Percentiles rank a stretch among this genome's conserved stretches.
Evolutionary conservation across 2,797 vertebrate species (phyloP).

Genomic region (Chaetodon trifasciatus): DNA sequence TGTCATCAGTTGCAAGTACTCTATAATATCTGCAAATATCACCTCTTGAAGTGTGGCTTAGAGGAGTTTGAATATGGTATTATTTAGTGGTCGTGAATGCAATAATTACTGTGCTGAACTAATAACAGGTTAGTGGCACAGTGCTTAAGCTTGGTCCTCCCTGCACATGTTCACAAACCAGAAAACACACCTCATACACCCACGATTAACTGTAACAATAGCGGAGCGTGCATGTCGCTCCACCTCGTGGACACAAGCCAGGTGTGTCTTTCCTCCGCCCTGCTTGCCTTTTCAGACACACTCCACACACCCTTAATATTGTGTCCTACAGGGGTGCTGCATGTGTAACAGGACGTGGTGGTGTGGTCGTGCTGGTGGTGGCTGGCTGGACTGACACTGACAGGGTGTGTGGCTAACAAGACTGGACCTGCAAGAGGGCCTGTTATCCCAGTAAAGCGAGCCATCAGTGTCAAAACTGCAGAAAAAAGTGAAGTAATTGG

Average conservation of each 20-base stretch:
- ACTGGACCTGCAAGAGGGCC: conserved; percentile 46
- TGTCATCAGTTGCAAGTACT: conserved; percentile 49
- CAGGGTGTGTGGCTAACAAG: conserved; percentile 62
- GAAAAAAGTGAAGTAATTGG: conserved; percentile 13
- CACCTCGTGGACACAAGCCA: conserved; percentile 45
- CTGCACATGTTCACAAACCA: conserved; percentile 67
- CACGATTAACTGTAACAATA: conserved; percentile 59
- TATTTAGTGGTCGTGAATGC: conserved; percentile 66
- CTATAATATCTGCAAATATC: conserved; percentile 61
- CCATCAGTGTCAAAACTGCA: conserved; percentile 15
- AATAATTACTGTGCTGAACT: conserved; percentile 65
- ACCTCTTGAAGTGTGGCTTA: conserved; percentile 50
- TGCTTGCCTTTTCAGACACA: conserved; percentile 59
- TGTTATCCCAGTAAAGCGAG: conserved; percentile 45
- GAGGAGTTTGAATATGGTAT: conserved; percentile 52
- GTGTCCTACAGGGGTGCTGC: conserved; percentile 20
- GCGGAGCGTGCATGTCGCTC: conserved; percentile 29
- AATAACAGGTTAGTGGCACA: conserved; percentile 68
- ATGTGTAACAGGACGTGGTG: conserved; percentile 20
- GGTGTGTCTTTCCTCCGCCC: conserved; percentile 62
- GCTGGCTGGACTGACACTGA: conserved; percentile 32
- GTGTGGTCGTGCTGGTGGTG: conserved; percentile 25
- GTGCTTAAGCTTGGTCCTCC: conserved; percentile 69
- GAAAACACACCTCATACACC: conserved; percentile 68
- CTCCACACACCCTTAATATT: conserved; percentile 58